These are phyloP conservation scores for Cyanoderma ruficeps DNA, from an alignment of 2,113 vertebrate genomes.

Conservation along the genomic window DNA sequence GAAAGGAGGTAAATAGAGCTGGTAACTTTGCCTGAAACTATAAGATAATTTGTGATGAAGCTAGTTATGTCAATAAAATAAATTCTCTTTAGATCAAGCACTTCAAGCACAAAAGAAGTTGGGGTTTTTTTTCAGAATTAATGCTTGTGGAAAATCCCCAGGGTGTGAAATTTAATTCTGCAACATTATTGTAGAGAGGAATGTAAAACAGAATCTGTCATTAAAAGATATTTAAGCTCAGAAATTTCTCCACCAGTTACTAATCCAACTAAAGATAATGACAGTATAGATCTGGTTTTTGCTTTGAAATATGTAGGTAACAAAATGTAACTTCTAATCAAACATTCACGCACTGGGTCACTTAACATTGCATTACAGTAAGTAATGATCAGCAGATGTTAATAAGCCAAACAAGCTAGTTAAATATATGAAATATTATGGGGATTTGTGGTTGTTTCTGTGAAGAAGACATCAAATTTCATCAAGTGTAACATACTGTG, in stretches of 20 bases:
- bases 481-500: not conserved
- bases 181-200: not conserved
- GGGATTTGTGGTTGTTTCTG: not conserved
- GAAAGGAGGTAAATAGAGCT: not conserved
- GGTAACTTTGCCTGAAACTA: not conserved
- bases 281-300: not conserved
- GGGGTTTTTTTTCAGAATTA: not conserved
- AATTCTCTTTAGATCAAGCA: not conserved
- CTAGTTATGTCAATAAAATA: not conserved
- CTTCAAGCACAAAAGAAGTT: not conserved
- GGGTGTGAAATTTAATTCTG: not conserved
- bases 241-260: not conserved
- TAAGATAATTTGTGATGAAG: not conserved
- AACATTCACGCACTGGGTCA: not conserved
- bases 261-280: not conserved
- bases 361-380: not conserved
- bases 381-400: not conserved
- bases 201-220: not conserved
- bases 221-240: not conserved
- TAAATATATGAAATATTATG: not conserved
- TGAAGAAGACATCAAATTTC: not conserved
- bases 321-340: not conserved
- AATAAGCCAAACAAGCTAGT: not conserved
- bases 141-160: not conserved
- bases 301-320: not conserved